A percentile compares a stretch with the other conserved stretches of the same genome.
Evolutionary conservation across 2,888 invertebrate genomes (phyloP).

Genomic region (Mesochorus sp.): DNA sequence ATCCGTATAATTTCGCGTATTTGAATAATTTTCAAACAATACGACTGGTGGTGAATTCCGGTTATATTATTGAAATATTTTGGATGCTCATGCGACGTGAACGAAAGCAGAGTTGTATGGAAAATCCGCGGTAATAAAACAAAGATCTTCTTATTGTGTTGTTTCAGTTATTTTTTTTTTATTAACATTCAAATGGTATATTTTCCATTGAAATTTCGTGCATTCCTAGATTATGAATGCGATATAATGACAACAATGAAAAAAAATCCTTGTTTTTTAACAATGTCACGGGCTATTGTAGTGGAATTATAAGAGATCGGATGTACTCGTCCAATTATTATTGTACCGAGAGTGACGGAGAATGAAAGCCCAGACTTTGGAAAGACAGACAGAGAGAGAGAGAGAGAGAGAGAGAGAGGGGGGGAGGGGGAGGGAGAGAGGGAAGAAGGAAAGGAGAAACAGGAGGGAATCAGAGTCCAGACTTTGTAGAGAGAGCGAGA

Average conservation of each 20-base stretch:
- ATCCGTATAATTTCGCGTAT: no score
- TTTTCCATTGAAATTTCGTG: neutral
- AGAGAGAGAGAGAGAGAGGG: slow-evolving; percentile 6
- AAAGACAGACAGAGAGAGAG: neutral
- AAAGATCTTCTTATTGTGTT: neutral
- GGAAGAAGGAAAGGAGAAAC: neutral
- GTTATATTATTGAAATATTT: no score
- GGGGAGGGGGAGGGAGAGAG: neutral
- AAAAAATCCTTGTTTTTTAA: neutral
- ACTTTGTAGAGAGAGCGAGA: no score
- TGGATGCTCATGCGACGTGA: no score
- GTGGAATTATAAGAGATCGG: slow-evolving; percentile 12
- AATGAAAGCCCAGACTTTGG: neutral
- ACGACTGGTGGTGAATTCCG: no score
- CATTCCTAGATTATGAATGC: neutral
- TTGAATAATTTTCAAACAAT: no score
- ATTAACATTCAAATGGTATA: no score
- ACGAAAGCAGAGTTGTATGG: no score
- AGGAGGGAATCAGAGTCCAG: no score
- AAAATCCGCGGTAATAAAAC: no score
- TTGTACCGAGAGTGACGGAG: neutral
- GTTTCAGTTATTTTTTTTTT: neutral
- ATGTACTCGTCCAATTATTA: slow-evolving; percentile 35
- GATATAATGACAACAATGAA: neutral
- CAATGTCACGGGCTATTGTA: neutral